These are phyloP conservation scores for Amphiprion ocellaris DNA, from an alignment of 2,113 vertebrate species.

Conservation along the genomic window DNA sequence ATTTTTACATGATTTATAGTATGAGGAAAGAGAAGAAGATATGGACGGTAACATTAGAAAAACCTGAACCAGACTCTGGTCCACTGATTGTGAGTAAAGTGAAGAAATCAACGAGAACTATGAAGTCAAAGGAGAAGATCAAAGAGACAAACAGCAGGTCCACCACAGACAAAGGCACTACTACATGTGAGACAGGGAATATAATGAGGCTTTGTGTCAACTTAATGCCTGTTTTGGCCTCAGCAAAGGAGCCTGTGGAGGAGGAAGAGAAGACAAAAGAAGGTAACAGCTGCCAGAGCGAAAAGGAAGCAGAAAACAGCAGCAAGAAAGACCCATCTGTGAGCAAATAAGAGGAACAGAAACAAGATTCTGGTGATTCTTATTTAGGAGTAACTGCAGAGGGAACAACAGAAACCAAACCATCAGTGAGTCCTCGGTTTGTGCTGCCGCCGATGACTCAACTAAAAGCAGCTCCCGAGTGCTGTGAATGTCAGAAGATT, in stretches of 20 bases:
- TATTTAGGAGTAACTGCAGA: not conserved
- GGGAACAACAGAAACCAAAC: not conserved
- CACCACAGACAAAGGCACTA: not conserved
- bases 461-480: not conserved
- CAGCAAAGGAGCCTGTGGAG: constrained; percentile 39
- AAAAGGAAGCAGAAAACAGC: constrained; percentile 14
- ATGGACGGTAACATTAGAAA: not conserved
- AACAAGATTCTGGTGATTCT: not conserved
- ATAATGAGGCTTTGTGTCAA: constrained; percentile 67
- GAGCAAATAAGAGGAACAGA: constrained; percentile 8
- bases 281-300: not conserved
- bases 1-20: not conserved
- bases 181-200: constrained; percentile 30
- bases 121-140: constrained; percentile 48
- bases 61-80: not conserved
- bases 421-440: not conserved
- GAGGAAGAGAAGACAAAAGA: constrained; percentile 14
- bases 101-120: constrained; percentile 25
- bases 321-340: not conserved
- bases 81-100: constrained; percentile 33
- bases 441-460: constrained; percentile 24
- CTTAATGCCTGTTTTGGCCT: constrained; percentile 67
- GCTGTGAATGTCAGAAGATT: not conserved
- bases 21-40: constrained; percentile 45
- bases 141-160: not conserved